A percentile compares a stretch with the other conserved stretches of the same genome.
These are phyloP conservation scores for Megaceryle alcyon DNA, from an alignment of 2,797 vertebrate species.

Conservation along the genomic window DNA sequence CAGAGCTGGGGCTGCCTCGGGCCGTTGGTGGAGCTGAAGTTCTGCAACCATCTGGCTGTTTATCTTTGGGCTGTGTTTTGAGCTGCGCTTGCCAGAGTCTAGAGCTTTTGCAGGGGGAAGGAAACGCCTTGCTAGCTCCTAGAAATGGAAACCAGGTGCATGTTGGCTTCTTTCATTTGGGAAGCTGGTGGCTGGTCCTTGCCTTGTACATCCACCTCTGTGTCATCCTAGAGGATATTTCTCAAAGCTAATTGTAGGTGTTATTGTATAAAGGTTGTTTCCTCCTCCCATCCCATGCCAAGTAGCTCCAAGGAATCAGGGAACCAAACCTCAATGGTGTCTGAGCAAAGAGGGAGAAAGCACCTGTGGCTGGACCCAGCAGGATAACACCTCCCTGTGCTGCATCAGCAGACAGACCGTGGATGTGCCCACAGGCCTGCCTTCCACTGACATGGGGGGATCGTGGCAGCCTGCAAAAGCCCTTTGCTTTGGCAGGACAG, in stretches of 20 bases:
- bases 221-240: neutral
- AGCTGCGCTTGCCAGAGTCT: neutral
- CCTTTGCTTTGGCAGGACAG: neutral
- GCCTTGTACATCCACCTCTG: neutral
- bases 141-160: neutral
- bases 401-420: neutral
- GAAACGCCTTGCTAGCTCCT: neutral
- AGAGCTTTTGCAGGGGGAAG: neutral
- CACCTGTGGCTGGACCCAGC: fast-evolving
- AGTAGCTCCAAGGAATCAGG: neutral
- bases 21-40: neutral
- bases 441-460: fast-evolving
- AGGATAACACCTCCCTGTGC: neutral
- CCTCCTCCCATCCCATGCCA: neutral
- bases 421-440: neutral
- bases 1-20: neutral
- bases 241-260: neutral
- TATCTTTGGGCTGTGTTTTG: neutral
- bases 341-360: neutral
- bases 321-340: neutral
- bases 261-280: neutral
- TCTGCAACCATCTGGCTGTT: neutral
- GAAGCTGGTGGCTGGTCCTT: neutral
- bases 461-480: neutral
- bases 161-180: fast-evolving